phyloP scores from a whole-genome alignment of 1,140 invertebrate species.

The Penaeus indicus region DNA sequence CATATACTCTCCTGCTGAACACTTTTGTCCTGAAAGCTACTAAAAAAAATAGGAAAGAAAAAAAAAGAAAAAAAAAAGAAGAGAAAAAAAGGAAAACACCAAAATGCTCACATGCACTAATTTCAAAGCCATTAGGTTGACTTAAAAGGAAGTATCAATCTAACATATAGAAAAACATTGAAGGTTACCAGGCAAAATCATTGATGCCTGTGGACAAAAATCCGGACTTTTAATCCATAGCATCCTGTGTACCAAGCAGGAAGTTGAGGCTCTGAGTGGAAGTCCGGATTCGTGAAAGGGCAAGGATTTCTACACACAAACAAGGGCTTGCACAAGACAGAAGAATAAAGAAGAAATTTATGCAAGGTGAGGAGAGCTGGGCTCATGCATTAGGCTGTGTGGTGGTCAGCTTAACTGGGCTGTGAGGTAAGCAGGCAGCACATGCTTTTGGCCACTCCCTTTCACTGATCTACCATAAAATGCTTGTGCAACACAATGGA shows the following conservation, averaged over 20 bases:
- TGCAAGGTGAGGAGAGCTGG: slow-evolving; percentile 12
- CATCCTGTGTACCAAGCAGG: not conserved
- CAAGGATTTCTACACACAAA: slow-evolving; percentile 17
- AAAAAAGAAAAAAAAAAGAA: too few species aligned
- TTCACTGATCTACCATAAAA: slow-evolving; percentile 57
- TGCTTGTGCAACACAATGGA: slow-evolving; percentile 56
- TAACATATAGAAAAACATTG: slow-evolving; percentile 2
- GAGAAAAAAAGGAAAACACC: not conserved
- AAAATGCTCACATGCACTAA: slow-evolving; percentile 27
- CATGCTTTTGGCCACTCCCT: slow-evolving; percentile 63
- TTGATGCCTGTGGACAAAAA: slow-evolving; percentile 8
- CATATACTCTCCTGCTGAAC: slow-evolving; percentile 21
- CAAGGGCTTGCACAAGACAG: not conserved
- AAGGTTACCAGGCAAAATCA: not conserved
- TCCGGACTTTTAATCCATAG: not conserved
- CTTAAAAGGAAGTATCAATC: not conserved
- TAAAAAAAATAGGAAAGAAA: not conserved
- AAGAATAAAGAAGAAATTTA: not conserved
- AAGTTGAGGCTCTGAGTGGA: not conserved
- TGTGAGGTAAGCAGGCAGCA: slow-evolving; percentile 59
- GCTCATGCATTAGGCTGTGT: not conserved
- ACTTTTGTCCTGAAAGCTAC: slow-evolving; percentile 28
- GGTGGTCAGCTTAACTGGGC: slow-evolving; percentile 39
- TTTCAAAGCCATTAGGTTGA: slow-evolving; percentile 10
- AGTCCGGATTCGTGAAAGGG: slow-evolving; percentile 21